Evolutionary conservation across 2,113 vertebrate species (phyloP), one percentile per base, ranked within the genome.

Genomic region (Sylvia atricapilla): DNA sequence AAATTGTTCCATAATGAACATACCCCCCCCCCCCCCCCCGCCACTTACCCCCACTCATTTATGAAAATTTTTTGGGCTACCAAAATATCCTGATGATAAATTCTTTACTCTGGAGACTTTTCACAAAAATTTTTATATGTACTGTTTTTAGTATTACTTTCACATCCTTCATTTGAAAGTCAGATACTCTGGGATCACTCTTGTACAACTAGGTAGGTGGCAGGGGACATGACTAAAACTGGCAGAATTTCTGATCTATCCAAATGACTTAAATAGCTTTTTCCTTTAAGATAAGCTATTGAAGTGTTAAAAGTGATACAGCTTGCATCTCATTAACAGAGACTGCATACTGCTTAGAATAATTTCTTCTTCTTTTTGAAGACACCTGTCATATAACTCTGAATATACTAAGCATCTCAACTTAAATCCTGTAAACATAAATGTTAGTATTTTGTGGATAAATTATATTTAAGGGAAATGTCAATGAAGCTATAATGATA

Each of bases 151-250:
- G 41, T 91, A 91, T 87, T 89, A 78, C 30, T 81, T 96, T 89
- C 80, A 87, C 41, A 84, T 62, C n/a, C n/a, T 66, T 94, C 62
- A 91, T 87, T 84, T 87, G 89, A 73, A 96, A 92, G 46, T 59
- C 49, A 76, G 79, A 77, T 80, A 74, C 22, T 83, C 67, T 62
- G 67, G 67, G 62, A 73, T 93, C 73, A 72, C 55, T 93, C 56
- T 78, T 81, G 52, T 84, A 69, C 0, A 2, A 74, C 55, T 27
- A 69, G 64, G 44, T 44, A 78, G 44, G 66, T 75, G 82, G 84
- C 94, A 89, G 44, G 77, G 66, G 64, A 94, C 66, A 46, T 62
- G n/a, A 84, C 23, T 47, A 70, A 39, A 84, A 74, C 49, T 15
- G 52, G 66, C 58, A 91, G 76, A 94, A 78, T 84, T 91, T 91